Evolutionary conservation across 2,113 vertebrate genomes (phyloP).

Genomic region (Danionella cerebrum): DNA sequence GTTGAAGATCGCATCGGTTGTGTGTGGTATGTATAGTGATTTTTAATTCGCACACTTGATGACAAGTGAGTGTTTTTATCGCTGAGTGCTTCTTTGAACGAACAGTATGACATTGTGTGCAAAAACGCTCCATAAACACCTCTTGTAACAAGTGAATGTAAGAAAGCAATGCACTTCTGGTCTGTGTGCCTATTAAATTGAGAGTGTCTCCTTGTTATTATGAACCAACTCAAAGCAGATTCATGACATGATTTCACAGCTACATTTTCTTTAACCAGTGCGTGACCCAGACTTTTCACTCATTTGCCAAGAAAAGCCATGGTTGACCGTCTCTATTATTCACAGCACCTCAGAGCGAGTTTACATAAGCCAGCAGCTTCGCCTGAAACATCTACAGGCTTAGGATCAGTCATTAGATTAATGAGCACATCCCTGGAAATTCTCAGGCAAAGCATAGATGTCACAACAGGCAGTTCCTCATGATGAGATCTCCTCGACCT

Average conservation of each 20-base stretch:
- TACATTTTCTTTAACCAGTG: background rate
- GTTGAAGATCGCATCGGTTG: too few species aligned
- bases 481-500: background rate
- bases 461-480: constrained; percentile 2
- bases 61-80: too few species aligned
- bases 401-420: constrained; percentile 25
- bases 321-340: background rate
- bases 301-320: background rate
- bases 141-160: too few species aligned
- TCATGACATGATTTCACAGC: constrained; percentile 1
- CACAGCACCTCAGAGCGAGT: background rate
- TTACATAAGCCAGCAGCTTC: constrained; percentile 7
- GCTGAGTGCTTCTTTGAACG: too few species aligned
- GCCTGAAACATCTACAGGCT: constrained; percentile 4
- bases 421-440: constrained; percentile 4
- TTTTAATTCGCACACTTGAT: too few species aligned
- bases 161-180: too few species aligned
- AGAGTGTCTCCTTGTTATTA: background rate
- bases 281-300: background rate
- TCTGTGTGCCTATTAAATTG: background rate
- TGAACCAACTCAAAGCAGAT: background rate
- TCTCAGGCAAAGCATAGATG: constrained; percentile 17
- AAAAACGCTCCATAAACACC: too few species aligned
- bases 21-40: too few species aligned
- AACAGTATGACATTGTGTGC: too few species aligned